A percentile compares a stretch with the other conserved stretches of the same genome.
phyloP scores from a whole-genome alignment of 2,888 invertebrate species.

The Drosophila paucipuncta region DNA sequence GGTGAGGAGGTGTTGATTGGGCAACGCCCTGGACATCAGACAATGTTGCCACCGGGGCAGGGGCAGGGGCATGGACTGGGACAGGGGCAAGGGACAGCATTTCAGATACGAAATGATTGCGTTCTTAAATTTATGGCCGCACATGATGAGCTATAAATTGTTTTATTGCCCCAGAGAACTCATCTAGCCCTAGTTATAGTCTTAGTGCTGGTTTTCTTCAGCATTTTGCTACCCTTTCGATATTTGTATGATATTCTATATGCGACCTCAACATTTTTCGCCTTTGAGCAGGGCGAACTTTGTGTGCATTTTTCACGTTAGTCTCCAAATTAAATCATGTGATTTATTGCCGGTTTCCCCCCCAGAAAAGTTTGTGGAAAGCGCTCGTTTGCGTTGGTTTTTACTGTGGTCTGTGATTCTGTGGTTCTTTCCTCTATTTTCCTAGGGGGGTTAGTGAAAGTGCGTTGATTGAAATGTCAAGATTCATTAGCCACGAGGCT shows the following conservation, averaged over 20 bases:
- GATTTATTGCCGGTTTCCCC: constrained; percentile 73
- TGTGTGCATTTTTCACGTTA: constrained; percentile 47
- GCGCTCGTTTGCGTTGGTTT: constrained; percentile 15
- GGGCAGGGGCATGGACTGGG: not conserved
- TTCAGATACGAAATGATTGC: constrained; percentile 62
- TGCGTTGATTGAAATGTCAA: constrained; percentile 80
- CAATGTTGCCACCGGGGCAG: constrained; percentile 14
- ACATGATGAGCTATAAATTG: constrained; percentile 82
- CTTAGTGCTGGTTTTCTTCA: not conserved
- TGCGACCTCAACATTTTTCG: constrained; percentile 76
- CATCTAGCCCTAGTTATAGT: constrained; percentile 34
- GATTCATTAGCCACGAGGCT: constrained; percentile 72
- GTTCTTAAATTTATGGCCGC: constrained; percentile 75
- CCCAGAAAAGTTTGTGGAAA: constrained; percentile 42
- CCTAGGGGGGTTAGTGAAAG: constrained; percentile 15
- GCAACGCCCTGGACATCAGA: constrained; percentile 75
- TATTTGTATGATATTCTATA: constrained; percentile 7
- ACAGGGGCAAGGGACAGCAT: constrained; percentile 1
- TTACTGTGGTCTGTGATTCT: constrained; percentile 27
- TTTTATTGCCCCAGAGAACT: constrained; percentile 62
- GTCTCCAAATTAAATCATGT: constrained; percentile 76
- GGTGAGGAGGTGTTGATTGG: constrained; percentile 77
- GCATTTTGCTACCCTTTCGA: constrained; percentile 48
- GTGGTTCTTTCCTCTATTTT: constrained; percentile 5
- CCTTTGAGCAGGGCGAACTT: constrained; percentile 44